These are phyloP conservation scores for Microhierax caerulescens DNA, from an alignment of 2,797 vertebrate genomes.

Conservation along the genomic window DNA sequence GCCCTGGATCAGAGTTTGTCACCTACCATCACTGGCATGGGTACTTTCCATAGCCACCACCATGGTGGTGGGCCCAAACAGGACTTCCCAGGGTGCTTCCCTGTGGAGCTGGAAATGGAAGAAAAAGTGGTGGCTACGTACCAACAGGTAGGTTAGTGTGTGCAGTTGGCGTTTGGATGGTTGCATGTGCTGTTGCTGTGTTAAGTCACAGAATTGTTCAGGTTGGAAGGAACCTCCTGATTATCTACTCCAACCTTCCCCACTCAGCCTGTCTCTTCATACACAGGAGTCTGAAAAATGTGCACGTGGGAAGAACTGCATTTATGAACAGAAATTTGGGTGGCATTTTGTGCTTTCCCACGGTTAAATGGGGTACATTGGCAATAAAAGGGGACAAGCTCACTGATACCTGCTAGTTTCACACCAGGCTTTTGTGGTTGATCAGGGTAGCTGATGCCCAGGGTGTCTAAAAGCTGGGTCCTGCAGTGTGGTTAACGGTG, in stretches of 20 bases:
- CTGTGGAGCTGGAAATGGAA: not conserved
- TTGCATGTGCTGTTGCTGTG: accelerated
- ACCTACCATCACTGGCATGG: too few species aligned
- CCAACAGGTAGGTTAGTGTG: accelerated
- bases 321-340: not conserved
- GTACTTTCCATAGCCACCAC: not conserved
- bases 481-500: not conserved
- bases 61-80: not conserved
- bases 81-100: not conserved
- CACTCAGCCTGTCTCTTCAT: not conserved
- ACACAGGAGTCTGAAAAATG: not conserved
- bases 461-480: not conserved
- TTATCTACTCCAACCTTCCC: accelerated
- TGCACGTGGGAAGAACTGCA: not conserved
- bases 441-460: not conserved
- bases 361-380: not conserved
- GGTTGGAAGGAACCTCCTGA: not conserved
- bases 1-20: not conserved
- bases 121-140: not conserved
- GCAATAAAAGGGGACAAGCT: not conserved
- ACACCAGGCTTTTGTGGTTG: not conserved
- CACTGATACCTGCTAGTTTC: not conserved
- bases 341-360: not conserved
- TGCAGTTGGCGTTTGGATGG: not conserved
- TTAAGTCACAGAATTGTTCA: not conserved